These are phyloP conservation scores for Prinia subflava DNA, from an alignment of 2,113 vertebrate species.

Conservation along the genomic window DNA sequence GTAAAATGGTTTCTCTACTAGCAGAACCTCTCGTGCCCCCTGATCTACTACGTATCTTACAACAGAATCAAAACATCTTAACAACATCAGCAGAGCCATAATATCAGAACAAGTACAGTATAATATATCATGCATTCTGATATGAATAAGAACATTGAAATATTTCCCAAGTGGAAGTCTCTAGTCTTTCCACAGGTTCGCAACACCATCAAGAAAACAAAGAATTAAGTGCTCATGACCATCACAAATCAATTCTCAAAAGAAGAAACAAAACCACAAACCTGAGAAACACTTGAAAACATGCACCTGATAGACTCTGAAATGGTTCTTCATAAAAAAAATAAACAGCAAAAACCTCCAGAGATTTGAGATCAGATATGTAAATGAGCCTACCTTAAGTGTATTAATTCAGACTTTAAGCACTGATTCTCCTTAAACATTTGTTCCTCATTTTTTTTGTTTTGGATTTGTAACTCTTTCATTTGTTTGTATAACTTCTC, in stretches of 20 bases:
- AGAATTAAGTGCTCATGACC: not conserved
- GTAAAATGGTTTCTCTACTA: not conserved
- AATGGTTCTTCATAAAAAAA: not conserved
- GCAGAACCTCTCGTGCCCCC: not conserved
- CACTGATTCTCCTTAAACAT: slow-evolving; percentile 91
- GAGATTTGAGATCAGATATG: not conserved
- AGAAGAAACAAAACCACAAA: not conserved
- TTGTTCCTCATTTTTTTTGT: slow-evolving; percentile 83
- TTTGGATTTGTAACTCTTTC: slow-evolving; percentile 84
- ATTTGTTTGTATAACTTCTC: slow-evolving; percentile 87
- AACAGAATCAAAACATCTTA: not conserved
- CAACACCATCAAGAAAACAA: not conserved
- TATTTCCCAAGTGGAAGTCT: not conserved
- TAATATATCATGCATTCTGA: not conserved
- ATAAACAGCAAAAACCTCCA: not conserved
- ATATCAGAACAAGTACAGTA: not conserved
- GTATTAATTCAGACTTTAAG: slow-evolving; percentile 78
- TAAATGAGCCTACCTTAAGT: slow-evolving; percentile 77
- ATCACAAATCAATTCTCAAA: not conserved
- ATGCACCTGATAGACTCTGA: not conserved
- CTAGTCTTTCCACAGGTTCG: not conserved
- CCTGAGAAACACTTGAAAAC: not conserved
- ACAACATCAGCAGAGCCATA: not conserved
- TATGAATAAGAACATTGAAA: not conserved
- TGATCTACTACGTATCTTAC: not conserved